Conservation (phyloP, 1,140 invertebrate species). For the Meloidogyne floridensis region DNA sequence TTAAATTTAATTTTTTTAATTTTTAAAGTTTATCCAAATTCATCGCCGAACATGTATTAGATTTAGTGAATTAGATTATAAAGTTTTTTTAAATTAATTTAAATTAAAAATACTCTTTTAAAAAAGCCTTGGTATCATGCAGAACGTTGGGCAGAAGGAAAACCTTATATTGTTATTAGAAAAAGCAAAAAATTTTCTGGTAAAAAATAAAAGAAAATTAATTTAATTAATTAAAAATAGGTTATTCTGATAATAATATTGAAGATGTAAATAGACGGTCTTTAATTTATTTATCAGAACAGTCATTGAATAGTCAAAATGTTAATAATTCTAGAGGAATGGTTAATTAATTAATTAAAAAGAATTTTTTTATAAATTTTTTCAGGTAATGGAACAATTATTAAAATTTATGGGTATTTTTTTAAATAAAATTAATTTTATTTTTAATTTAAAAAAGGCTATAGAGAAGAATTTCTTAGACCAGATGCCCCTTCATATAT, state of each 20-base stretch:
- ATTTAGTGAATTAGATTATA: constrained; percentile 54
- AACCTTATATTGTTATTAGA: constrained; percentile 61
- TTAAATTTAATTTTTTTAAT: background rate
- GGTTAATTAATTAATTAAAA: constrained; percentile 28
- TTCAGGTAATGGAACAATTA: constrained; percentile 53
- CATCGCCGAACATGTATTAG: constrained; percentile 54
- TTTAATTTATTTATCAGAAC: constrained; percentile 55
- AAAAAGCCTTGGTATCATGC: constrained; percentile 62
- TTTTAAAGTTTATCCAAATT: constrained; percentile 50
- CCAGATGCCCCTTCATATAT: constrained; percentile 61
- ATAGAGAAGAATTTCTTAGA: constrained; percentile 51
- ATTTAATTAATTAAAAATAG: constrained; percentile 29
- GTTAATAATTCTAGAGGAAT: constrained; percentile 55
- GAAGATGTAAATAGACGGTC: constrained; percentile 58
- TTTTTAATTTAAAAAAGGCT: constrained; percentile 32
- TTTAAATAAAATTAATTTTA: background rate
- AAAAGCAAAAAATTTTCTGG: constrained; percentile 61
- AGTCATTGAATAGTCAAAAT: constrained; percentile 46
- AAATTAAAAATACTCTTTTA: background rate
- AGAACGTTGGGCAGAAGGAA: constrained; percentile 56
- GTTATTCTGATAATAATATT: constrained; percentile 60
- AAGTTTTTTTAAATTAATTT: background rate
- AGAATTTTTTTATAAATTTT: background rate
- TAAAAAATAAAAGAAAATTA: constrained; percentile 25
- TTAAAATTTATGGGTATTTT: constrained; percentile 54